A percentile compares a stretch with the other conserved stretches of the same genome.
Conservation (phyloP, 2,113 vertebrate species). For the Heloderma charlesbogerti region DNA sequence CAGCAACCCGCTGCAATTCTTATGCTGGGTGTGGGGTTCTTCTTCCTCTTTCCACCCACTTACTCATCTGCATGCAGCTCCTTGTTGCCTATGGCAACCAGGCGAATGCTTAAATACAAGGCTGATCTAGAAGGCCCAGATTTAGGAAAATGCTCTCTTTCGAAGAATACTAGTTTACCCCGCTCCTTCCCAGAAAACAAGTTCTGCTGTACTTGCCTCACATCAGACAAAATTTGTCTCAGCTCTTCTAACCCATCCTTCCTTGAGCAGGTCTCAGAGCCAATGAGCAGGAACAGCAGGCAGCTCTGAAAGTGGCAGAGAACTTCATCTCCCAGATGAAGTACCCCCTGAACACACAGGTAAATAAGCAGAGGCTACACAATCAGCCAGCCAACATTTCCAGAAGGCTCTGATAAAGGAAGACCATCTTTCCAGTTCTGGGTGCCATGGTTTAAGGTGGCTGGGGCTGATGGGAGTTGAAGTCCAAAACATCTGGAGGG, state of each 20-base stretch:
- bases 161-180: neutral
- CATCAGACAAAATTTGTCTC: neutral
- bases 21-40: too few relatives aligned
- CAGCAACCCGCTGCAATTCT: too few relatives aligned
- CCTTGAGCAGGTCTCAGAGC: constrained; percentile 81
- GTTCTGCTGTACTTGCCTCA: neutral
- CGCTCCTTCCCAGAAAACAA: neutral
- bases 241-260: fast-evolving
- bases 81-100: neutral
- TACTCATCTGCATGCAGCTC: neutral
- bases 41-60: too few relatives aligned
- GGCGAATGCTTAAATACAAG: neutral
- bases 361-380: constrained; percentile 43
- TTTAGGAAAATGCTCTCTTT: neutral
- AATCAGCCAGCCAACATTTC: neutral
- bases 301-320: constrained; percentile 85
- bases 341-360: constrained; percentile 89
- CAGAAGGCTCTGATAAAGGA: neutral
- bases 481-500: neutral
- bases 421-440: neutral
- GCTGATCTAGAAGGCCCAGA: neutral
- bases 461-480: too few relatives aligned
- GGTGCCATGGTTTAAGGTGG: too few relatives aligned
- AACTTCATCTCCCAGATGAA: constrained; percentile 87
- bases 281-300: constrained; percentile 84